phyloP scores from a whole-genome alignment of 2,113 vertebrate species.

The Nannobrachium achirus region DNA sequence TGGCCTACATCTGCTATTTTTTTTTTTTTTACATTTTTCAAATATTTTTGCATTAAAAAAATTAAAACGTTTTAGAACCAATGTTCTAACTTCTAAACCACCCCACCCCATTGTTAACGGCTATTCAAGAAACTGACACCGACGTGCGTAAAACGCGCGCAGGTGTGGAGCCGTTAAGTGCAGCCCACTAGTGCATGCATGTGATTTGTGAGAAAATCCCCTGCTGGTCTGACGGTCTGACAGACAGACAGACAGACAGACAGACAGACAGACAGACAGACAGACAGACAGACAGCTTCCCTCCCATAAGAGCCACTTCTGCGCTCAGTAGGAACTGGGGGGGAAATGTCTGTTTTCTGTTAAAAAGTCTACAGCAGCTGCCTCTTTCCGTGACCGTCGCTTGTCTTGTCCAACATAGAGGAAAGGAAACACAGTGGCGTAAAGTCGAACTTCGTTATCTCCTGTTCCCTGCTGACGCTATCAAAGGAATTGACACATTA shows the following conservation, averaged over 20 bases:
- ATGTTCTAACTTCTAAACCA: too few species aligned
- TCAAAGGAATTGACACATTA: constrained; percentile 59
- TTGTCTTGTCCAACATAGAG: constrained; percentile 62
- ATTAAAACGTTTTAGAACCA: too few species aligned
- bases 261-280: not conserved
- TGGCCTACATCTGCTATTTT: too few species aligned
- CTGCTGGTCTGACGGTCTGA: too few species aligned
- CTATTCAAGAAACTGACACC: too few species aligned
- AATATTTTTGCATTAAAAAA: too few species aligned
- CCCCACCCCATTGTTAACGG: too few species aligned
- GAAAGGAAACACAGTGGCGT: constrained; percentile 58
- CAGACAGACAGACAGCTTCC: too few species aligned
- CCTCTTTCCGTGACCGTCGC: constrained; percentile 14
- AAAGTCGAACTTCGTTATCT: constrained; percentile 40
- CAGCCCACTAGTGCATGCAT: too few species aligned
- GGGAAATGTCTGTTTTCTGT: constrained; percentile 64
- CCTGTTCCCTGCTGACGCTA: constrained; percentile 42
- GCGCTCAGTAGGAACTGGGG: constrained; percentile 57
- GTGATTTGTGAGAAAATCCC: too few species aligned
- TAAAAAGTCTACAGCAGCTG: constrained; percentile 35
- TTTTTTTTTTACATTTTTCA: too few species aligned
- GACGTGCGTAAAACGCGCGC: not conserved
- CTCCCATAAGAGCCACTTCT: not conserved
- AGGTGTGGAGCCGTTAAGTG: not conserved
- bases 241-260: not conserved